These are phyloP conservation scores for Hirtodrosophila histrioides DNA, from an alignment of 2,888 invertebrate genomes.

Conservation along the genomic window DNA sequence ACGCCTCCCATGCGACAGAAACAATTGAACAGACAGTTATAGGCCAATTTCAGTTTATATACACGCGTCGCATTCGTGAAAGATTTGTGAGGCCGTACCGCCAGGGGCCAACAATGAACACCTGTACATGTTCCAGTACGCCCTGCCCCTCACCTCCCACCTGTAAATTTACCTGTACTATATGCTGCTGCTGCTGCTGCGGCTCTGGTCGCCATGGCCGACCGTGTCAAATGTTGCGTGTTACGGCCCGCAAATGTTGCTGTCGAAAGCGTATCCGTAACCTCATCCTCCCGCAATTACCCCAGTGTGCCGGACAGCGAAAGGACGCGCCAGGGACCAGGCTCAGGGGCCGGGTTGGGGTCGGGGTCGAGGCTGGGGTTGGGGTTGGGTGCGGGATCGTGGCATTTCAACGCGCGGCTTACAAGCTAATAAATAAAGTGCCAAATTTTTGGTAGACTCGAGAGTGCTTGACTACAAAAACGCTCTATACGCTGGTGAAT, in stretches of 20 bases:
- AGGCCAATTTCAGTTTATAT: constrained; percentile 78
- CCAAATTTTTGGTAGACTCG: constrained; percentile 42
- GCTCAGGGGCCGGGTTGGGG: constrained; percentile 8
- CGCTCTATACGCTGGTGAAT: constrained; percentile 52
- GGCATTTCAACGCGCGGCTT: constrained; percentile 69
- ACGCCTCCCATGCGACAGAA: constrained; percentile 55
- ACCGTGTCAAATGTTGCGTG: constrained; percentile 76
- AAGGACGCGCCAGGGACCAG: constrained; percentile 18
- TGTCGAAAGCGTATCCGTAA: constrained; percentile 72
- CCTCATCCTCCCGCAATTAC: constrained; percentile 41
- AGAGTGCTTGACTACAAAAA: constrained; percentile 70
- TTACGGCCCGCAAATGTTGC: constrained; percentile 76
- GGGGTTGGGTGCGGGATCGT: background rate
- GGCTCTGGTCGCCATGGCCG: constrained; percentile 40
- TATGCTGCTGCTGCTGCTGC: constrained; percentile 22
- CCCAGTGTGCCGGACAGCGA: constrained; percentile 30
- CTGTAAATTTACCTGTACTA: constrained; percentile 1
- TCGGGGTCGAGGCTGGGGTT: background rate
- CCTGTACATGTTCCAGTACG: constrained; percentile 40
- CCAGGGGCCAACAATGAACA: constrained; percentile 38
- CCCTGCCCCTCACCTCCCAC: background rate
- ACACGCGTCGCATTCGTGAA: constrained; percentile 75
- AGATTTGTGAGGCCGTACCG: constrained; percentile 66
- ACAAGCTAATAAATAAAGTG: constrained; percentile 78
- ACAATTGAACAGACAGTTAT: constrained; percentile 79